These are phyloP conservation scores for Sebastes kiyomatsui DNA, from an alignment of 2,797 vertebrate genomes.

Conservation along the genomic window DNA sequence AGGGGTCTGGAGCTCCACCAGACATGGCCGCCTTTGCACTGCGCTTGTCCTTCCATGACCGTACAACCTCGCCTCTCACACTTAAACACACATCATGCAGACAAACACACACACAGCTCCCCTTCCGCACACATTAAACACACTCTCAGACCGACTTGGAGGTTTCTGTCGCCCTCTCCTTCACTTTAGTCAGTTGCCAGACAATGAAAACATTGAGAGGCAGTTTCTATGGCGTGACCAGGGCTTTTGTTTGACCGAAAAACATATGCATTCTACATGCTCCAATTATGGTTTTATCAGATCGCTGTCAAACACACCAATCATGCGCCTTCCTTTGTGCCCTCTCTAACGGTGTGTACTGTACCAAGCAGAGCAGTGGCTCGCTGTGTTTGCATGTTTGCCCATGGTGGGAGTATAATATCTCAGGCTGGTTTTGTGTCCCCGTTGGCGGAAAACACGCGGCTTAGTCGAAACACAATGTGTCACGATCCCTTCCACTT, in stretches of 20 bases:
- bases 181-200: slow-evolving; percentile 83
- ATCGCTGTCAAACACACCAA: slow-evolving; percentile 86
- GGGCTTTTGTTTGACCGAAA: slow-evolving; percentile 80
- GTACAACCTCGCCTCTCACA: slow-evolving; percentile 46
- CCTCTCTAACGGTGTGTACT: slow-evolving; percentile 80
- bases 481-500: slow-evolving; percentile 48
- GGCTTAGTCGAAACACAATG: slow-evolving; percentile 55
- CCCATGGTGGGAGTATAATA: slow-evolving; percentile 87
- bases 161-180: slow-evolving; percentile 76
- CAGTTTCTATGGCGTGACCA: slow-evolving; percentile 78
- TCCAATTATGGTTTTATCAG: slow-evolving; percentile 88
- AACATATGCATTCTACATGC: slow-evolving; percentile 80
- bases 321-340: slow-evolving; percentile 79
- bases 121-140: slow-evolving; percentile 72
- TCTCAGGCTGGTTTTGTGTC: slow-evolving; percentile 62
- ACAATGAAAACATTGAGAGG: slow-evolving; percentile 81
- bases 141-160: slow-evolving; percentile 75
- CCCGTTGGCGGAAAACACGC: slow-evolving; percentile 48
- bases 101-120: slow-evolving; percentile 47
- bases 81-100: slow-evolving; percentile 24
- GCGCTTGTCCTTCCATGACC: slow-evolving; percentile 75
- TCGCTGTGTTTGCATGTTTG: slow-evolving; percentile 91
- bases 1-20: slow-evolving; percentile 53
- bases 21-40: slow-evolving; percentile 56
- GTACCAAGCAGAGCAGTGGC: slow-evolving; percentile 88